Conservation (phyloP, 2,797 vertebrate genomes). For the Gobionotothen gibberifrons region DNA sequence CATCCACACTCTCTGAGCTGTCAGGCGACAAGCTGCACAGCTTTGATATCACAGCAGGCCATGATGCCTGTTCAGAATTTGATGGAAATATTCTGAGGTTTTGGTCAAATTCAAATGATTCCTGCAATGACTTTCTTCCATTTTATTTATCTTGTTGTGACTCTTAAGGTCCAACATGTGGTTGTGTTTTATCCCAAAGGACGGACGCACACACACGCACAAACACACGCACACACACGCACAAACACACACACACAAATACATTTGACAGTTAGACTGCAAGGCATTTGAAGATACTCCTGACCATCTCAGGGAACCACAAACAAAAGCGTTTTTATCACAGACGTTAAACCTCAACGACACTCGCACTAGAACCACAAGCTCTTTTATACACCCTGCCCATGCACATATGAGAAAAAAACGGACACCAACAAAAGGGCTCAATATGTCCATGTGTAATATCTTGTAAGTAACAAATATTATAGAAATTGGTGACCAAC, state of each 20-base stretch:
- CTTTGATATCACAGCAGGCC: not conserved
- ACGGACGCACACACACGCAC: not conserved
- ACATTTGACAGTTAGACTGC: constrained; percentile 10
- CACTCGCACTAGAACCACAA: not conserved
- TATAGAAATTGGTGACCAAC: constrained; percentile 18
- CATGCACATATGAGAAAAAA: constrained; percentile 26
- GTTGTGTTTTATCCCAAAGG: not conserved
- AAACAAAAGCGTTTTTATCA: constrained; percentile 50
- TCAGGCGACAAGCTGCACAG: constrained; percentile 8
- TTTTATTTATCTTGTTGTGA: too few relatives aligned
- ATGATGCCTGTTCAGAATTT: too few relatives aligned
- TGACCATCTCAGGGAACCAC: constrained; percentile 37
- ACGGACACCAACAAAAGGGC: constrained; percentile 5
- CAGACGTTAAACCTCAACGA: constrained; percentile 35
- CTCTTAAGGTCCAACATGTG: not conserved
- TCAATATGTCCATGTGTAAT: constrained; percentile 18
- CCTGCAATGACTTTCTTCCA: too few relatives aligned
- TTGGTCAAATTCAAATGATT: too few relatives aligned
- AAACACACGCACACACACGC: too few relatives aligned
- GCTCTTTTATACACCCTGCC: constrained; percentile 19
- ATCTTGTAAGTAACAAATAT: constrained; percentile 20
- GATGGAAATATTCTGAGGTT: too few relatives aligned
- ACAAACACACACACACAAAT: too few relatives aligned
- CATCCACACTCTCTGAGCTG: constrained; percentile 24
- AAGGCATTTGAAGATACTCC: constrained; percentile 25